Evolutionary conservation across 2,888 invertebrate species (phyloP), one percentile per base, ranked within the genome.

Genomic region (Hyalella azteca): DNA sequence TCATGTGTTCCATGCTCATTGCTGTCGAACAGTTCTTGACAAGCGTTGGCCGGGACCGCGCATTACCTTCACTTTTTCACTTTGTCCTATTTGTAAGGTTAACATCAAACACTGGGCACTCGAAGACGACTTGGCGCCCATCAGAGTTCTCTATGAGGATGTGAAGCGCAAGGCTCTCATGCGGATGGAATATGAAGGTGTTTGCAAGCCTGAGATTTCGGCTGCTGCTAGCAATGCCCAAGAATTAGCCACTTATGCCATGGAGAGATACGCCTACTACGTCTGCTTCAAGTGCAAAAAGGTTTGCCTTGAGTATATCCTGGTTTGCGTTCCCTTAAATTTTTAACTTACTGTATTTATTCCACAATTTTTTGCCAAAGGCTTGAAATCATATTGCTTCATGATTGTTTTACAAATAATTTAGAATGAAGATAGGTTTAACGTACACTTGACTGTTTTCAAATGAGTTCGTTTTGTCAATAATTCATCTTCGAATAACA

Each of bases 241-340:
- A 79, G 95, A 97, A 88, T 93, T 97, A 0, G 93, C 94, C 1
- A 90, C 92, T 0, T 95, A 94, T 88, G 98, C 98, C 3, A 96
- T 98, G 96, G 97, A 98, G 86, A 91, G 97, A 86, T 98, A 98
- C 88, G 97, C 98, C 0, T 98, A 98, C 88, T 98, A 98, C 87
- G 96, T 98, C 40, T 98, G 98, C 88, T 96, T 92, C 88, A 97
- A 97, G 88, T 99, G 98, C 87, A 88, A 89, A 81, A 91, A 91
- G 89, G 89, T 89, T 81, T 82, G 59, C 15, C 13, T 48, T 15
- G n/a, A n/a, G n/a, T n/a, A n/a, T n/a, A n/a, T n/a, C n/a, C n/a
- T n/a, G n/a, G n/a, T n/a, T n/a, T n/a, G n/a, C n/a, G n/a, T n/a
- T n/a, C n/a, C n/a, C n/a, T n/a, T n/a, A n/a, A n/a, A n/a, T n/a